These are phyloP conservation scores for Microchirus variegatus DNA, from an alignment of 2,797 vertebrate species.

Conservation along the genomic window DNA sequence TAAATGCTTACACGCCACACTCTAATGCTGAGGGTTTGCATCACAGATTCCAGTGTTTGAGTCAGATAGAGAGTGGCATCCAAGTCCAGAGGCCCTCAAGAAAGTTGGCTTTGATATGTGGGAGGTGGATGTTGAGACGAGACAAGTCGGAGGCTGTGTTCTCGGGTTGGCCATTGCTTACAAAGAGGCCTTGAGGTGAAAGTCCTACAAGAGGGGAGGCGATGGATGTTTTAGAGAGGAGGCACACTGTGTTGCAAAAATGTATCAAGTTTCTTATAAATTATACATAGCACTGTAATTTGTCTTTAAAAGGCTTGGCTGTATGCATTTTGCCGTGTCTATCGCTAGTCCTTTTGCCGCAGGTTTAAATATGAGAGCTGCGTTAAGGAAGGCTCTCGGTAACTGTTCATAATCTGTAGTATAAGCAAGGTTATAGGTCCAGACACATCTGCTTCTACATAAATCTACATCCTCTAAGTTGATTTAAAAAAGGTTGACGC, in stretches of 20 bases:
- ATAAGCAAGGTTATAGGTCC: conserved; percentile 74
- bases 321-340: conserved; percentile 76
- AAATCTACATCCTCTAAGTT: conserved; percentile 49
- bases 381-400: conserved; percentile 68
- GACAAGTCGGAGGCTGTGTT: conserved; percentile 38
- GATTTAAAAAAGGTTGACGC: conserved; percentile 35
- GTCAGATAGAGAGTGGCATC: conserved; percentile 47
- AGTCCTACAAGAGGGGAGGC: conserved; percentile 58
- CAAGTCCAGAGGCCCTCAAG: conserved; percentile 36
- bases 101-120: conserved; percentile 45
- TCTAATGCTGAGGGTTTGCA: conserved; percentile 28
- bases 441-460: conserved; percentile 63
- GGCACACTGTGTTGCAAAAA: conserved; percentile 79
- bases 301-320: conserved; percentile 83
- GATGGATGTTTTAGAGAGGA: conserved; percentile 66
- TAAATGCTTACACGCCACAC: conserved; percentile 58
- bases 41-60: conserved; percentile 50
- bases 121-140: conserved; percentile 51
- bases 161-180: conserved; percentile 52
- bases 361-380: conserved; percentile 70
- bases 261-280: conserved; percentile 81
- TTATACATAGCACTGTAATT: conserved; percentile 85
- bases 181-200: conserved; percentile 40
- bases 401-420: conserved; percentile 78
- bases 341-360: conserved; percentile 74